Evolutionary conservation across 2,888 invertebrate species (phyloP).

Genomic region (Cacoxenus indagator): DNA sequence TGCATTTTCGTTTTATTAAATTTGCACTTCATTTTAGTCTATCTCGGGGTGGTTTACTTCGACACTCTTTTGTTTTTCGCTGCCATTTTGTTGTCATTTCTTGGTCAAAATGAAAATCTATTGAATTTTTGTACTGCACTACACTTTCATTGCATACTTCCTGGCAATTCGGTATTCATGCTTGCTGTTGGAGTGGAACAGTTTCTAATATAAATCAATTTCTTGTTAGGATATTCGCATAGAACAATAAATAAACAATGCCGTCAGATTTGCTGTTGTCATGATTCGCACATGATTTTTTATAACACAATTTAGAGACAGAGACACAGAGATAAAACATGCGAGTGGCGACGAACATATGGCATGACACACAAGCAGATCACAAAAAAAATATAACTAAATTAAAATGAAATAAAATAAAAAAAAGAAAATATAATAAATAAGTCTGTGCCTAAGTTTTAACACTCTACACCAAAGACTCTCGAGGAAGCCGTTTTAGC

Average conservation of each 20-base stretch:
- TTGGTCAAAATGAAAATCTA: not conserved
- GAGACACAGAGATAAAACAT: too few relatives aligned
- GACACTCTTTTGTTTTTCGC: not conserved
- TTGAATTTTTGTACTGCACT: not conserved
- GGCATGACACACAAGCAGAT: not conserved
- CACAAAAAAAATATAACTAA: constrained; percentile 14
- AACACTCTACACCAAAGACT: too few relatives aligned
- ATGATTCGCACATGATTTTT: constrained; percentile 1
- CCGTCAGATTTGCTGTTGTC: too few relatives aligned
- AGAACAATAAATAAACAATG: too few relatives aligned
- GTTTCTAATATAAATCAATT: too few relatives aligned
- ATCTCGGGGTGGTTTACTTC: not conserved
- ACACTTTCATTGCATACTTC: not conserved
- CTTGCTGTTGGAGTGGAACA: too few relatives aligned
- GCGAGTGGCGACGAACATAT: not conserved
- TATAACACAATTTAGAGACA: not conserved
- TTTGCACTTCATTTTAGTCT: not conserved
- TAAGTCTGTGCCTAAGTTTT: too few relatives aligned
- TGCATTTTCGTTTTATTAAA: not conserved
- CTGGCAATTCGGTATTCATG: not conserved
- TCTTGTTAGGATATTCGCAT: too few relatives aligned
- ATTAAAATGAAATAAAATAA: constrained; percentile 39
- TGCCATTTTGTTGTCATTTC: not conserved
- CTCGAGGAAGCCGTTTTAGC: too few relatives aligned
- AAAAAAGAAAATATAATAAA: too few relatives aligned